These are phyloP conservation scores for Nudaria mundana DNA, from an alignment of 2,888 invertebrate species.

Conservation along the genomic window DNA sequence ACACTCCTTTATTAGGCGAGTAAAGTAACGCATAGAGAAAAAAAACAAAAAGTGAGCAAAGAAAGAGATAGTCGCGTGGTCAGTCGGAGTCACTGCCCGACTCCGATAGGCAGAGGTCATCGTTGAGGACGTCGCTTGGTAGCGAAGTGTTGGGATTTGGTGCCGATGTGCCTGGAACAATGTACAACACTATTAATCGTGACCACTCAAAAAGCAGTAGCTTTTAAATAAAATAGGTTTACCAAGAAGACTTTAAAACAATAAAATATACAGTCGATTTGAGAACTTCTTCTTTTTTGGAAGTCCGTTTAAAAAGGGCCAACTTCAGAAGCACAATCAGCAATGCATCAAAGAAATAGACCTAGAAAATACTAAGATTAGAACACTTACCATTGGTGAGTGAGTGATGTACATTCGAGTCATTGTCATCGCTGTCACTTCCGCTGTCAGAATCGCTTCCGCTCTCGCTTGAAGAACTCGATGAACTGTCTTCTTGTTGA, in stretches of 20 bases:
- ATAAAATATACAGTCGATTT: no score
- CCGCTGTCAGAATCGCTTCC: conserved; percentile 68
- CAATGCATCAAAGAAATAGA: no score
- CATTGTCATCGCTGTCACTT: conserved; percentile 66
- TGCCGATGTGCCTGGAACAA: no score
- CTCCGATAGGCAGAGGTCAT: conserved; percentile 93
- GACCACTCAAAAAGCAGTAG: no score
- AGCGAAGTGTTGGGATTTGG: conserved; percentile 66
- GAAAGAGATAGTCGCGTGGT: conserved; percentile 48
- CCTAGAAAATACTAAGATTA: no score
- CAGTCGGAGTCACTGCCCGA: conserved; percentile 90
- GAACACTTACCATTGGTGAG: conserved; percentile 47
- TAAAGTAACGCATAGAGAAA: conserved; percentile 26
- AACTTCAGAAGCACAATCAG: no score
- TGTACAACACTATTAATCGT: not conserved
- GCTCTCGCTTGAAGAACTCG: conserved; percentile 72
- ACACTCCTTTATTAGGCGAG: no score
- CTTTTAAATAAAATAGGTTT: no score
- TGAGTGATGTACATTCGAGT: conserved; percentile 41
- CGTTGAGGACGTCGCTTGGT: conserved; percentile 86
- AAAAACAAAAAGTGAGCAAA: conserved; percentile 37
- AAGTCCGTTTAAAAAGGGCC: no score
- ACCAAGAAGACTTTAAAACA: no score
- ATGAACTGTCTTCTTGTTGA: conserved; percentile 68
- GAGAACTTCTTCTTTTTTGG: no score